A percentile compares a stretch with the other conserved stretches of the same genome.
Evolutionary conservation across 2,888 invertebrate species (phyloP).

Genomic region (Cheilosia scutellata): DNA sequence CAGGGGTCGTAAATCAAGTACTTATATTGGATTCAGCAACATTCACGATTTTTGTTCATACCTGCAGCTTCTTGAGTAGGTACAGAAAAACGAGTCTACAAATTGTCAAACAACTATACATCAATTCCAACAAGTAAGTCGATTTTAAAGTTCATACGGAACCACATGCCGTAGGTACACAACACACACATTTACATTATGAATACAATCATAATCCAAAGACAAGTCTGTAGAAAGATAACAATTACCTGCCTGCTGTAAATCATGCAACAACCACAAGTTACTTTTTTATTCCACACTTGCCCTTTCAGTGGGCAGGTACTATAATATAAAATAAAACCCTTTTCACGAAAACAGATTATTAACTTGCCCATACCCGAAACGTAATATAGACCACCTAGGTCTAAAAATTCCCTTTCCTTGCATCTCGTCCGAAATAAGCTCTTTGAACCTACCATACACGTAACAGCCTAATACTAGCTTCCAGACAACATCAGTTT

Average conservation of each 20-base stretch:
- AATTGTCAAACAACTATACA: too few relatives aligned
- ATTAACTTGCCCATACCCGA: slow-evolving; percentile 42
- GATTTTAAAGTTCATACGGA: too few relatives aligned
- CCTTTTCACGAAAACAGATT: slow-evolving; percentile 32
- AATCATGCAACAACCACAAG: slow-evolving; percentile 45
- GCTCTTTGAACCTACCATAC: neutral
- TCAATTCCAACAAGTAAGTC: too few relatives aligned
- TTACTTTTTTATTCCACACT: slow-evolving; percentile 17
- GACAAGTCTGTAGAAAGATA: neutral
- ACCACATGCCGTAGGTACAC: neutral
- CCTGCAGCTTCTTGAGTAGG: too few relatives aligned
- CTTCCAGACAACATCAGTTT: slow-evolving; percentile 43
- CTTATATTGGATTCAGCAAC: too few relatives aligned
- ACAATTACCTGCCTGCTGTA: slow-evolving; percentile 3
- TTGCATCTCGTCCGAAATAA: slow-evolving; percentile 16
- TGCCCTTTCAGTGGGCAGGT: slow-evolving; percentile 34
- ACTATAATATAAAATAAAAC: slow-evolving; percentile 29
- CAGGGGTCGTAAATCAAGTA: too few relatives aligned
- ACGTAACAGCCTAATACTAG: neutral
- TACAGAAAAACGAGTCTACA: too few relatives aligned
- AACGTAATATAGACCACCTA: slow-evolving; percentile 56
- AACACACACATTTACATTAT: too few relatives aligned
- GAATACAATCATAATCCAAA: neutral
- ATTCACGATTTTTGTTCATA: too few relatives aligned
- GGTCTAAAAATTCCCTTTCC: slow-evolving; percentile 23